Evolutionary conservation across 2,113 vertebrate genomes (phyloP).

Genomic region (Leiothrix lutea): DNA sequence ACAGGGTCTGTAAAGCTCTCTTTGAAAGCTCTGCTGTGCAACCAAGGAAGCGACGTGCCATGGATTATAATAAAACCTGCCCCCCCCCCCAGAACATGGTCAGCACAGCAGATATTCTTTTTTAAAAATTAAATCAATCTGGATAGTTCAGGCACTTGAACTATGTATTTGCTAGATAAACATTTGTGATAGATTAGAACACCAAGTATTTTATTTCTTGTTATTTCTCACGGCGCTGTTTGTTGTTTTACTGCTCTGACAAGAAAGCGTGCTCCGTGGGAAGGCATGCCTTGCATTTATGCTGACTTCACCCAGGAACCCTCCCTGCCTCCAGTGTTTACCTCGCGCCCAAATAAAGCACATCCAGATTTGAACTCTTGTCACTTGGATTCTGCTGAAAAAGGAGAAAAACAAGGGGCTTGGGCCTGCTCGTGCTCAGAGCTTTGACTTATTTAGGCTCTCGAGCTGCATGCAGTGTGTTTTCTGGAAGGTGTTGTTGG

Average conservation of each 20-base stretch:
- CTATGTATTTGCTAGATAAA: slow-evolving; percentile 53
- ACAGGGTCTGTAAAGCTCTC: background rate
- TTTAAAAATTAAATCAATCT: slow-evolving; percentile 20
- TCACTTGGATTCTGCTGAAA: slow-evolving; percentile 8
- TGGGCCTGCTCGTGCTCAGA: background rate
- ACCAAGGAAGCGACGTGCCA: background rate
- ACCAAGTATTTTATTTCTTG: slow-evolving; percentile 37
- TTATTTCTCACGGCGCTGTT: slow-evolving; percentile 41
- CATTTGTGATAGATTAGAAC: slow-evolving; percentile 20
- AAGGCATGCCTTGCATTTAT: slow-evolving; percentile 56
- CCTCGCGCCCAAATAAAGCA: slow-evolving; percentile 26
- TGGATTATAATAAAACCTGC: background rate
- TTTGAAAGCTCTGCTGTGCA: background rate
- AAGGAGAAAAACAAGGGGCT: background rate
- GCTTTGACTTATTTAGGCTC: background rate
- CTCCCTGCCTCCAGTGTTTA: slow-evolving; percentile 51
- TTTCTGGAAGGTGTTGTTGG: background rate
- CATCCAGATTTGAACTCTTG: slow-evolving; percentile 60
- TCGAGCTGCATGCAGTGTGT: background rate
- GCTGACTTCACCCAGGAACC: slow-evolving; percentile 53
- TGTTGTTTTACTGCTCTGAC: slow-evolving; percentile 40
- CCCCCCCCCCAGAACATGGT: background rate
- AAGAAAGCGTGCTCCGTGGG: slow-evolving; percentile 5
- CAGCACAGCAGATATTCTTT: background rate
- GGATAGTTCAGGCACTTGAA: slow-evolving; percentile 15